These are phyloP conservation scores for Microtus ochrogaster DNA, from an alignment of 2,113 vertebrate species.

Conservation along the genomic window DNA sequence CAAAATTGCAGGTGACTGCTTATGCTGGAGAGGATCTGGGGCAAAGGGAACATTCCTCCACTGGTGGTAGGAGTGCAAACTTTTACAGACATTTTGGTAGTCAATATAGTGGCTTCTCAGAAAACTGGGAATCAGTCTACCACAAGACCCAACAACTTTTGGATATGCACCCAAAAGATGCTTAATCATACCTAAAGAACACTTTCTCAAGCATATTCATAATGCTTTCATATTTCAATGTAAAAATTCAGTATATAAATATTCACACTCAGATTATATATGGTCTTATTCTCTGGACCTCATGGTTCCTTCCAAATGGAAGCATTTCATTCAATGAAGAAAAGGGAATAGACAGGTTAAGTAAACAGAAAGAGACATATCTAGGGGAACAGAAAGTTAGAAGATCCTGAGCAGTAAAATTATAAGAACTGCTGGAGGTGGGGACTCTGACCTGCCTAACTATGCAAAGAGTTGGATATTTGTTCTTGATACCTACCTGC, in stretches of 20 bases:
- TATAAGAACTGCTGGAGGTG: neutral
- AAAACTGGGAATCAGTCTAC: neutral
- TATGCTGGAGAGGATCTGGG: too few species aligned
- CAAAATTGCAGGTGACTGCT: too few species aligned
- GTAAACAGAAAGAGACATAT: neutral
- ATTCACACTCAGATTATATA: neutral
- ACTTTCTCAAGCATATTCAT: neutral
- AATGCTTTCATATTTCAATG: neutral
- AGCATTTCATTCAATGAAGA: neutral
- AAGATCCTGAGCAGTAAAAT: neutral
- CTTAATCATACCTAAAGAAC: neutral
- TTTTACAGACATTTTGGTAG: neutral
- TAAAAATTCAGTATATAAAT: neutral
- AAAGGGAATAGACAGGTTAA: neutral
- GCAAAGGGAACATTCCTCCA: neutral
- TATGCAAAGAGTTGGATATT: neutral
- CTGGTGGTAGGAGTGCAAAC: neutral
- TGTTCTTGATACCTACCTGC: too few species aligned
- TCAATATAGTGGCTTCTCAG: neutral
- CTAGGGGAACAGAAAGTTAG: neutral
- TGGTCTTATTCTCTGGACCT: neutral
- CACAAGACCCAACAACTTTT: neutral
- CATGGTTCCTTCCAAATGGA: neutral
- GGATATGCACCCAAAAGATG: neutral
- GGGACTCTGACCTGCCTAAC: neutral